Base-by-base conservation (phyloP, 2,888 invertebrate species). In the Synergus umbraculus region DNA sequence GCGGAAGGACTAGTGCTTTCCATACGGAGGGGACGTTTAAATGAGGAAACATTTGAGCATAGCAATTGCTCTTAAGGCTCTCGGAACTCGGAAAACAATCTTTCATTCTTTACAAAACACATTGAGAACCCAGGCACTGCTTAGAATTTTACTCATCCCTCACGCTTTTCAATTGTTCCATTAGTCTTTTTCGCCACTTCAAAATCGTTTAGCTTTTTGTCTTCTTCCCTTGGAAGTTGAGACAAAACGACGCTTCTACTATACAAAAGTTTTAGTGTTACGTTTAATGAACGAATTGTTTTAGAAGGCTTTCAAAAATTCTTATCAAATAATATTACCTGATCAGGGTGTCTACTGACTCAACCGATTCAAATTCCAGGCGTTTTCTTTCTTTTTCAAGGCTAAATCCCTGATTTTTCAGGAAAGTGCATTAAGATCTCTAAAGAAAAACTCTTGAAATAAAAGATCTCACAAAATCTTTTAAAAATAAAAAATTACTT, bases 1-100 rank as follows among this genome's bases (percentile, higher is more conserved):
- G 69, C 49, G 69, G 69, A 69, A 49, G 69, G 69, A 69, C 69
- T 69, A 29, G 69, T 69, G 49, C 69, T 66, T 69, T 69, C 69
- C 69, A 49, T 29, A 37, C 9, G 49, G 49, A 69, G 29, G 69
- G 69, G 67, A 29, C 49, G 69, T 49, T 69, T 69, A 69, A 69
- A 69, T 49, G 49, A 49, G 69, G 69, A 69, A 69, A 69, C 69
- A 69, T 69, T 69, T 69, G 69, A 69, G 29, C 13, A 49, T 49
- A 69, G 49, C 29, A 69, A 69, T 69, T 69, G 69, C 69, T 69
- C 69, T 49, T 49, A 8, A 69, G 29, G 8, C 49, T 49, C 69
- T 67, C 22, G 18, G 44, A 67, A 69, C 69, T 69, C 29, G 44
- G 46, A 49, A 69, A 69, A 69, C 69, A 69, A 69, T 69, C 49